Conservation (phyloP, 2,888 invertebrate species). For the Automeris io region DNA sequence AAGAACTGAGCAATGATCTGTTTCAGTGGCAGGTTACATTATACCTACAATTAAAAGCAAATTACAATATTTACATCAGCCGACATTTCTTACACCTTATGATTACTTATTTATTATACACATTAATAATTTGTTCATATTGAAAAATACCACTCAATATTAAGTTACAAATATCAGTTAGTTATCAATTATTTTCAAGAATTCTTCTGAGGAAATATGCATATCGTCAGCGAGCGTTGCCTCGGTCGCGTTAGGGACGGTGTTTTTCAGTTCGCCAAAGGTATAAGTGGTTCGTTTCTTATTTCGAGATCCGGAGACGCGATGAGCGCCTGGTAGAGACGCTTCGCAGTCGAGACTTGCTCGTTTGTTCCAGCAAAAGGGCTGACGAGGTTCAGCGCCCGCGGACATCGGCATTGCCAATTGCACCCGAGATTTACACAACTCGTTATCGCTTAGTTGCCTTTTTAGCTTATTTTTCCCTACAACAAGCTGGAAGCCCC, state of each 20-base stretch:
- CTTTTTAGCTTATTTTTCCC: conserved; percentile 61
- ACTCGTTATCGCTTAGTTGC: conserved; percentile 62
- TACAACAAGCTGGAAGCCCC: conserved; percentile 59
- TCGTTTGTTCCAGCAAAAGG: conserved; percentile 55
- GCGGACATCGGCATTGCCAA: conserved; percentile 71
- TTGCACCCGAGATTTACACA: conserved; percentile 49
- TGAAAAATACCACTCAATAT: conserved; percentile 29
- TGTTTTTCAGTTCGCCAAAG: conserved; percentile 68
- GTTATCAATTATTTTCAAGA: conserved; percentile 59
- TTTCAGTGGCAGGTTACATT: conserved; percentile 68
- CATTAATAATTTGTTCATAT: conserved; percentile 43
- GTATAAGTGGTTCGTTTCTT: conserved; percentile 48
- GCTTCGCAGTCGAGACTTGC: conserved; percentile 50
- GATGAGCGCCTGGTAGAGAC: conserved; percentile 24
- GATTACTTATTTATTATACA: conserved; percentile 51
- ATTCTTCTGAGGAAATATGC: conserved; percentile 56
- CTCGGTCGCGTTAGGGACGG: conserved; percentile 52
- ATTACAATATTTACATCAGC: conserved; percentile 73
- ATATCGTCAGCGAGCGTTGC: conserved; percentile 34
- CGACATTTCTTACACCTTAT: conserved; percentile 43
- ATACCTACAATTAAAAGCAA: conserved; percentile 66
- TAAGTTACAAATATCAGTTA: too few relatives aligned
- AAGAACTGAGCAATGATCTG: conserved; percentile 62
- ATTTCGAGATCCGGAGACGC: conserved; percentile 18
- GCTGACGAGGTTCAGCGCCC: conserved; percentile 58